phyloP scores from a whole-genome alignment of 2,113 vertebrate genomes.

The Mionectes macconnelli region DNA sequence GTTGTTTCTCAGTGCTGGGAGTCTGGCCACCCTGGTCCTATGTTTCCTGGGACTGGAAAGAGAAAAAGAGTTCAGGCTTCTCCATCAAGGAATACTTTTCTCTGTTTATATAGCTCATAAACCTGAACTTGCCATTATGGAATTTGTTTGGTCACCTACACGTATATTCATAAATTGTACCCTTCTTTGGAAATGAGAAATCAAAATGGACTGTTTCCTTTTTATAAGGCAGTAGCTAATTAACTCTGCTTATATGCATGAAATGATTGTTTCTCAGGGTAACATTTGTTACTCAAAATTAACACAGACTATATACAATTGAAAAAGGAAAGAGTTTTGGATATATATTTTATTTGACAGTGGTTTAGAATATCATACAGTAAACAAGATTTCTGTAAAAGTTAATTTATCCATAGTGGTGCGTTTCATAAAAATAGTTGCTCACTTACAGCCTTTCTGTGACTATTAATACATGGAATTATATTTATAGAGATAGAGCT shows the following conservation, averaged over 20 bases:
- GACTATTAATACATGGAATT: conserved; percentile 97
- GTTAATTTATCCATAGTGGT: conserved; percentile 99
- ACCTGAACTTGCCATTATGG: not conserved
- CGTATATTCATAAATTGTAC: not conserved
- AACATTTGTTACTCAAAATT: conserved; percentile 12
- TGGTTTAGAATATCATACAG: conserved; percentile 99
- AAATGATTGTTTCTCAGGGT: not conserved
- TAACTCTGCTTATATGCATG: not conserved
- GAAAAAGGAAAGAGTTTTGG: conserved; percentile 79
- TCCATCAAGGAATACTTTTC: not conserved
- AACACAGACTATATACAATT: conserved; percentile 64
- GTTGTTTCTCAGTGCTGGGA: not conserved
- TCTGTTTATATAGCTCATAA: not conserved
- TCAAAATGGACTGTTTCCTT: not conserved
- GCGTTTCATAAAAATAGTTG: conserved; percentile 99
- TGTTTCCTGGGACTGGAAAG: not conserved
- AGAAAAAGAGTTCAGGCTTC: not conserved
- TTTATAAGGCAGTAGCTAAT: not conserved
- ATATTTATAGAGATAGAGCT: conserved; percentile 98
- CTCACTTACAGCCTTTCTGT: conserved; percentile 97
- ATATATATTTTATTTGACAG: conserved; percentile 98
- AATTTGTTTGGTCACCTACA: not conserved
- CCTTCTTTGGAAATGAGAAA: not conserved
- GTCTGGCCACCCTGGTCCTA: not conserved
- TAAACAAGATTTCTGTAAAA: conserved; percentile 99